phyloP scores from a whole-genome alignment of 2,113 vertebrate genomes.

The Gobiocypris rarus region DNA sequence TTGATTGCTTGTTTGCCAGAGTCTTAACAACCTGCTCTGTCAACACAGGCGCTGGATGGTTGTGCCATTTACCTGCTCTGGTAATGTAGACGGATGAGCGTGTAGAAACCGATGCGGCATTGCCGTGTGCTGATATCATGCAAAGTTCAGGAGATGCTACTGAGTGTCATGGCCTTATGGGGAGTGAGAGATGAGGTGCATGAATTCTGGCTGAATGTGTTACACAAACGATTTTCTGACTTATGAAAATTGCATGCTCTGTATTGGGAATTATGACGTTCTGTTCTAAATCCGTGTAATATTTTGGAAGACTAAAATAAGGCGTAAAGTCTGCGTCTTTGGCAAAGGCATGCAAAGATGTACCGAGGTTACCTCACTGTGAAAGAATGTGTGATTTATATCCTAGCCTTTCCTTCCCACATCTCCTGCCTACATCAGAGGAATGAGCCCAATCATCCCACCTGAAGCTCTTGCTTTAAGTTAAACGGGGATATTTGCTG shows the following conservation, averaged over 20 bases:
- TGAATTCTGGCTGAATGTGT: no score
- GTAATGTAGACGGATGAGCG: slow-evolving; percentile 30
- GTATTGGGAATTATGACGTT: neutral
- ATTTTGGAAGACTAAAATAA: slow-evolving; percentile 9
- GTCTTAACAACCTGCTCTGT: slow-evolving; percentile 51
- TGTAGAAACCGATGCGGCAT: slow-evolving; percentile 6
- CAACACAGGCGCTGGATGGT: slow-evolving; percentile 31
- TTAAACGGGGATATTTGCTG: neutral
- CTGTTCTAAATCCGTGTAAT: slow-evolving; percentile 9
- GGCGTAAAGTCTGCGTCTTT: slow-evolving; percentile 3
- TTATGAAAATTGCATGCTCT: neutral
- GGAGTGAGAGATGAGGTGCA: neutral
- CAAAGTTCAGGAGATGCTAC: neutral
- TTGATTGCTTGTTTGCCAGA: slow-evolving; percentile 54
- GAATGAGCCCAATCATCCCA: neutral
- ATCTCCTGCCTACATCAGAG: neutral
- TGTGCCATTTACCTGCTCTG: slow-evolving; percentile 48
- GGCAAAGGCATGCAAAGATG: slow-evolving; percentile 10
- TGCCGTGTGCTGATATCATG: slow-evolving; percentile 44
- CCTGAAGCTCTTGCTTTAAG: neutral
- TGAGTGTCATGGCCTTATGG: neutral
- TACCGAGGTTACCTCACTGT: slow-evolving; percentile 43
- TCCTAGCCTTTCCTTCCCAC: slow-evolving; percentile 36
- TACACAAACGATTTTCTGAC: neutral
- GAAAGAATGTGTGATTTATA: slow-evolving; percentile 55